Base-by-base conservation (phyloP, 1,140 invertebrate genomes). In the Brachionus plicatilis region DNA sequence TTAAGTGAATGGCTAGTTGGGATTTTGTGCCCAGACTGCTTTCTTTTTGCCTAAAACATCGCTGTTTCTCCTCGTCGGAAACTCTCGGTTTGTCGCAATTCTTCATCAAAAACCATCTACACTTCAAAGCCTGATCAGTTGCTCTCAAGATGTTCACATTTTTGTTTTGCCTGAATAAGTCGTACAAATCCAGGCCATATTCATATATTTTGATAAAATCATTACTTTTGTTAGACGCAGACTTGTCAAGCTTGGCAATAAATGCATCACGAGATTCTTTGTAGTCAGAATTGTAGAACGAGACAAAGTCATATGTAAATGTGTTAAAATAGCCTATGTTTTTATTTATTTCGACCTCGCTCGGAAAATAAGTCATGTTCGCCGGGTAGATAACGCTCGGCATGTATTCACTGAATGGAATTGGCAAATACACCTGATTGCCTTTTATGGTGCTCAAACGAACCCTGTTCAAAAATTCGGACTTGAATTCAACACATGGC, bases 241-340 rank as follows among this genome's bases (percentile, higher is more conserved):
- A 84, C 24, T 83, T n/a, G 70, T 85, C 45, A 5, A 85, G 56
- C 41, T 87, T 88, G 12, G 88, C 86, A 87, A 92, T 91, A 11
- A 92, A 87, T 65, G 90, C 88, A 88, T 93, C 93, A 8, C 94
- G 91, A 65, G 92, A 92, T 85, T 89, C 88, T 17, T 93, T 90
- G 88, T 94, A 96, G 91, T 97, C 95, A 85, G 91, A 92, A 65
- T 92, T 91, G 88, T 95, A 95, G 90, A 96, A 95, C 11, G 93
- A 92, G 56, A 94, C 91, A 88, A 94, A 93, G 79, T 93, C 92
- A 82, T 91, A 93, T 86, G 93, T 92, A 66, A 92, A 90, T 6
- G 90, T 87, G 88, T 95, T 94, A 89, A 95, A 96, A 89, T 94
- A 93, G 2, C 95, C 95, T 68, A 92, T 91, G 88, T 93, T 93